phyloP scores from a whole-genome alignment of 1,140 invertebrate species.

The Alviniconcha marisindica region DNA sequence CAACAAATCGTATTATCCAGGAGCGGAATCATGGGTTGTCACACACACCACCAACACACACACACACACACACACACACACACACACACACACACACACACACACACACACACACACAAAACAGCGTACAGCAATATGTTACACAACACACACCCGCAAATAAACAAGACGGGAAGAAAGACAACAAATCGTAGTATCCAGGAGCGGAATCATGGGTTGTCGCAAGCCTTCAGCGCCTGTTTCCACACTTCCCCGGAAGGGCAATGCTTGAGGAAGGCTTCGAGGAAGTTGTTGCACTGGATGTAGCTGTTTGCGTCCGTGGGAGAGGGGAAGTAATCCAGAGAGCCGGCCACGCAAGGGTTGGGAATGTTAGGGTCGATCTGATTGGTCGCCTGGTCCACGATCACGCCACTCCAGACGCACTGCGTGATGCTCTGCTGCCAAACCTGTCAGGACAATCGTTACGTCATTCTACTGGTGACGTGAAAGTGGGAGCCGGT shows the following conservation, averaged over 20 bases:
- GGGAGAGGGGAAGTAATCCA: conserved; percentile 45
- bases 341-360: conserved; percentile 46
- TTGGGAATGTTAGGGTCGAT: conserved; percentile 37
- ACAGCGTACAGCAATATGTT: too few species aligned
- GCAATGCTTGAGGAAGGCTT: conserved; percentile 43
- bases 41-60: too few species aligned
- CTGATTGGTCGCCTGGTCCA: conserved; percentile 10
- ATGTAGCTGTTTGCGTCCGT: conserved; percentile 41
- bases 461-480: too few species aligned
- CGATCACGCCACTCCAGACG: conserved; percentile 8
- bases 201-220: neutral
- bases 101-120: too few species aligned
- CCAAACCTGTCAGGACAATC: conserved; percentile 28
- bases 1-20: too few species aligned
- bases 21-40: too few species aligned
- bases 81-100: too few species aligned
- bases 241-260: conserved; percentile 44
- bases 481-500: too few species aligned
- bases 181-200: too few species aligned
- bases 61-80: too few species aligned
- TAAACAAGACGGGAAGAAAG: neutral
- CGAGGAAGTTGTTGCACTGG: conserved; percentile 48
- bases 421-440: neutral
- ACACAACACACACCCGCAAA: too few species aligned
- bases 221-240: conserved; percentile 39